phyloP scores from a whole-genome alignment of 2,113 vertebrate species.

The Epinephelus cyanopodus region DNA sequence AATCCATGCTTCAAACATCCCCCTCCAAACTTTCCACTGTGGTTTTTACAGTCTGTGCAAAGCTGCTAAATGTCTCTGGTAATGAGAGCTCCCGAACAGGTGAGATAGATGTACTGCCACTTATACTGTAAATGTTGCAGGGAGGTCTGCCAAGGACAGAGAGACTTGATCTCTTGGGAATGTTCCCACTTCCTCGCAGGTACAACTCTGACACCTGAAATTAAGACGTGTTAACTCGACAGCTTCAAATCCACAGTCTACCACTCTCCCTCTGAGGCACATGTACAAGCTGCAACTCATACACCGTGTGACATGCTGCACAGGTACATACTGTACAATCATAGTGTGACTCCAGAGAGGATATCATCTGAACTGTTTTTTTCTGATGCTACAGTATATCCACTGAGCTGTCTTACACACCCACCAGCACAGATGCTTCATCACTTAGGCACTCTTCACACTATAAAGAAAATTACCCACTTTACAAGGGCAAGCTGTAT shows the following conservation, averaged over 20 bases:
- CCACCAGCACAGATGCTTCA: slow-evolving; percentile 59
- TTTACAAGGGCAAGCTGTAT: slow-evolving; percentile 48
- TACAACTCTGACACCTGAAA: slow-evolving; percentile 32
- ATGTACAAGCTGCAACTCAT: slow-evolving; percentile 24
- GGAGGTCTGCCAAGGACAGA: slow-evolving; percentile 27
- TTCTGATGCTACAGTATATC: neutral
- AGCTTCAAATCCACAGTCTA: slow-evolving; percentile 32
- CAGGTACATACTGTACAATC: neutral
- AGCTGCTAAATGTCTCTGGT: slow-evolving; percentile 34
- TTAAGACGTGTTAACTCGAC: slow-evolving; percentile 36
- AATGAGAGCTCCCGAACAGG: slow-evolving; percentile 37
- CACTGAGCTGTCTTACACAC: slow-evolving; percentile 22
- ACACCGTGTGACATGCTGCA: slow-evolving; percentile 15
- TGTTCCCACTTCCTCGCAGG: slow-evolving; percentile 30
- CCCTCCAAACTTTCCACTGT: neutral
- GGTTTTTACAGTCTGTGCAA: slow-evolving; percentile 10
- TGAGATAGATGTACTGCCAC: slow-evolving; percentile 20
- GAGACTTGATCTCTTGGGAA: slow-evolving; percentile 30
- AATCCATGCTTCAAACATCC: neutral
- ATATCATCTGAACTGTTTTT: slow-evolving; percentile 2
- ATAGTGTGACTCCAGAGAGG: neutral
- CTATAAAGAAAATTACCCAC: slow-evolving; percentile 55
- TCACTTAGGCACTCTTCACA: slow-evolving; percentile 40
- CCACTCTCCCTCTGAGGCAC: slow-evolving; percentile 26
- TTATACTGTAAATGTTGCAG: slow-evolving; percentile 48